Evolutionary conservation across 2,888 invertebrate species (phyloP).

Genomic region (Himalopsyche anomala): DNA sequence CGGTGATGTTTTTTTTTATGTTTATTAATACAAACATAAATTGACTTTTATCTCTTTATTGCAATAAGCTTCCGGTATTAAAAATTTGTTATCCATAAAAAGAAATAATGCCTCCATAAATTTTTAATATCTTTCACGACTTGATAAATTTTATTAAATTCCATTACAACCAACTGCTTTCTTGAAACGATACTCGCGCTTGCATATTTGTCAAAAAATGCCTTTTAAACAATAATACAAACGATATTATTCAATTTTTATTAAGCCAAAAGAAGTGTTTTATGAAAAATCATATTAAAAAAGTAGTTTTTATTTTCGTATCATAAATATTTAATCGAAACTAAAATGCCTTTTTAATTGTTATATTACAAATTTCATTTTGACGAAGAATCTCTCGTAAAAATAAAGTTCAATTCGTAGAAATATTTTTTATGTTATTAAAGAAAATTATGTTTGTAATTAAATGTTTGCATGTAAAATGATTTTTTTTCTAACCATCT

Average conservation of each 20-base stretch:
- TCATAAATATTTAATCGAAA: too few species aligned
- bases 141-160: slow-evolving; percentile 19
- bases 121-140: slow-evolving; percentile 37
- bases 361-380: too few species aligned
- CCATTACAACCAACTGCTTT: background rate
- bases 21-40: slow-evolving; percentile 1
- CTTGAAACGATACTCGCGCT: background rate
- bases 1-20: slow-evolving; percentile 5
- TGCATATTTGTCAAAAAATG: background rate
- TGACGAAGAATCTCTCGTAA: too few species aligned
- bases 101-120: slow-evolving; percentile 11
- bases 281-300: too few species aligned
- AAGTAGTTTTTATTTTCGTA: too few species aligned
- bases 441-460: too few species aligned
- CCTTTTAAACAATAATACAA: background rate
- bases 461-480: too few species aligned
- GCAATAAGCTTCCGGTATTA: slow-evolving; percentile 17
- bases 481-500: too few species aligned
- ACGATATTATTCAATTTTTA: background rate
- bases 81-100: slow-evolving; percentile 17
- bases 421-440: too few species aligned
- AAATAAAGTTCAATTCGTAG: too few species aligned
- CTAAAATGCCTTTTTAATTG: too few species aligned
- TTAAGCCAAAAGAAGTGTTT: too few species aligned
- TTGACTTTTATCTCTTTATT: slow-evolving; percentile 29